Evolutionary conservation across 1,140 invertebrate species (phyloP).

Genomic region (Drosophila santomea): DNA sequence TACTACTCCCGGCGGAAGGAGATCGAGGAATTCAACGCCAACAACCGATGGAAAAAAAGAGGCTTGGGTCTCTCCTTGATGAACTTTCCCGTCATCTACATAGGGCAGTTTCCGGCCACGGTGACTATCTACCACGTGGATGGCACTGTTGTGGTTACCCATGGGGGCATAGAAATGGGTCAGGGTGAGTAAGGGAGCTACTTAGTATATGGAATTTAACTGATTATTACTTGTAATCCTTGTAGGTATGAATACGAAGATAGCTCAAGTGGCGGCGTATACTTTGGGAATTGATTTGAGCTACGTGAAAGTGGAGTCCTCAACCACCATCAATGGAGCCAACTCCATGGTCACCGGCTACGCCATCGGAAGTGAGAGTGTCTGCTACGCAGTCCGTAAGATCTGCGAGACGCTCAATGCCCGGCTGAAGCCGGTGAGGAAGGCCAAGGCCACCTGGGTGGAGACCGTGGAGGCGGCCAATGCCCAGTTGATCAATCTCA

Average conservation of each 20-base stretch:
- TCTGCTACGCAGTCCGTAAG: slow-evolving; percentile 86
- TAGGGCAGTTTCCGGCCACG: slow-evolving; percentile 86
- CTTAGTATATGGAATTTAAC: too few species aligned
- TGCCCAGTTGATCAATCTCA: slow-evolving; percentile 87
- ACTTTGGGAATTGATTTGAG: slow-evolving; percentile 90
- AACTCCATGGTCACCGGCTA: slow-evolving; percentile 90
- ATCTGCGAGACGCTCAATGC: slow-evolving; percentile 88
- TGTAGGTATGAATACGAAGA: slow-evolving; percentile 87
- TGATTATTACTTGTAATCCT: rapidly evolving
- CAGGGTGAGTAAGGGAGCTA: slow-evolving; percentile 86
- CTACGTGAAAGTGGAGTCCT: slow-evolving; percentile 89
- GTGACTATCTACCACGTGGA: slow-evolving; percentile 88
- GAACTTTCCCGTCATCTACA: slow-evolving; percentile 86
- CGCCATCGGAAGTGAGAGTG: slow-evolving; percentile 87
- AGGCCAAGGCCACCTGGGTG: slow-evolving; percentile 87
- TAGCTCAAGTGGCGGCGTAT: slow-evolving; percentile 91
- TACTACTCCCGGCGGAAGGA: slow-evolving; percentile 85
- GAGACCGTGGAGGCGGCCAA: slow-evolving; percentile 87
- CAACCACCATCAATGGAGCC: slow-evolving; percentile 88
- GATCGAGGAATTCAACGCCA: slow-evolving; percentile 86
- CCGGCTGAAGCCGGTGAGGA: slow-evolving; percentile 87
- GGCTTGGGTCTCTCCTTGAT: slow-evolving; percentile 87
- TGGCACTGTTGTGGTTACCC: slow-evolving; percentile 88
- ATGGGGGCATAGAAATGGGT: slow-evolving; percentile 90
- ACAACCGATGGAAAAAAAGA: slow-evolving; percentile 89